Percentiles rank a stretch among this genome's conserved stretches.
Evolutionary conservation across 2,888 invertebrate species (phyloP).

Genomic region (Agrochola macilenta): DNA sequence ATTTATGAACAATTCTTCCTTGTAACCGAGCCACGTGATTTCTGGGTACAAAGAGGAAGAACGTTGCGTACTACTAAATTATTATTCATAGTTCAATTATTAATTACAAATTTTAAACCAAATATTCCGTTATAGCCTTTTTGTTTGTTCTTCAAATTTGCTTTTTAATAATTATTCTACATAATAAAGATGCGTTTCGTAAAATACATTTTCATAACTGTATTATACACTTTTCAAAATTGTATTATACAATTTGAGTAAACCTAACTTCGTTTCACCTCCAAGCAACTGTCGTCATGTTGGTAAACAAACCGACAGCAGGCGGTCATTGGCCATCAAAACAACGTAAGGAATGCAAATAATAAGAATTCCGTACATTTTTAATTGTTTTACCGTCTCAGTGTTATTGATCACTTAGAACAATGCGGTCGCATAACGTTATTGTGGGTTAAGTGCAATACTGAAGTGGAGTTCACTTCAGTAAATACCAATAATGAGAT

Average conservation of each 20-base stretch:
- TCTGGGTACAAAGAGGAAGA: not conserved
- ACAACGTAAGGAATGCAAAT: constrained; percentile 33
- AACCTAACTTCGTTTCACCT: not conserved
- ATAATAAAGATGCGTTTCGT: not conserved
- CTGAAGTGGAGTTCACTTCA: not conserved
- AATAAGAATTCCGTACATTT: constrained; percentile 21
- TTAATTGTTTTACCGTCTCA: constrained; percentile 28
- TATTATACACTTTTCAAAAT: not conserved
- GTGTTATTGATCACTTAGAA: constrained; percentile 29
- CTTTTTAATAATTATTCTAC: no score
- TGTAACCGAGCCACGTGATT: not conserved
- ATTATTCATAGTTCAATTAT: not conserved
- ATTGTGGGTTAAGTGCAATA: not conserved
- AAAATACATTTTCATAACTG: not conserved
- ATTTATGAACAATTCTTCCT: constrained; percentile 12
- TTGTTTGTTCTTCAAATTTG: not conserved
- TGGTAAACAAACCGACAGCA: constrained; percentile 34
- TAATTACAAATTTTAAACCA: not conserved
- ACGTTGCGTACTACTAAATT: not conserved
- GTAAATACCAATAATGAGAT: not conserved
- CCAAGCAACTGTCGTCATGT: constrained; percentile 3
- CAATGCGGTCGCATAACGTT: constrained; percentile 22
- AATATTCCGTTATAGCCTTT: not conserved
- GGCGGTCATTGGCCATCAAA: constrained; percentile 6
- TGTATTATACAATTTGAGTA: not conserved